Evolutionary conservation across 2,888 invertebrate genomes (phyloP), one percentile per base, ranked within the genome.

Genomic region (Smittia sp.): DNA sequence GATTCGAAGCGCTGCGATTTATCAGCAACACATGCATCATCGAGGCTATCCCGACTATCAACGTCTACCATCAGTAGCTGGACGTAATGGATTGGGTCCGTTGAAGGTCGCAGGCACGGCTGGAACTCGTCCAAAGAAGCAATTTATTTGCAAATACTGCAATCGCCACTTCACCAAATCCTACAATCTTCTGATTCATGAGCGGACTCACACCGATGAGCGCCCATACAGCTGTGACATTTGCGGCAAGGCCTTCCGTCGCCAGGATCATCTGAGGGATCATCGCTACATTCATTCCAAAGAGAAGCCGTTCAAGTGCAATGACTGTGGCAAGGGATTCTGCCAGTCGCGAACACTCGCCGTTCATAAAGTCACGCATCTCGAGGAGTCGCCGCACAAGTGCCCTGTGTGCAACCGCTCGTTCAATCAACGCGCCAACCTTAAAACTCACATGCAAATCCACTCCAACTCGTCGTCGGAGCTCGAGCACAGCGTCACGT

Each of bases 111-210:
- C 85, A 1, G 84, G 85, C 67, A 84, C 83, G 1, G 86, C 85
- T 67, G 86, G 88, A 77, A 85, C 84, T 38, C 84, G 90, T 76
- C 90, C 90, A 65, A 90, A 90, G 81, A 90, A 90, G 77, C 90
- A 98, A 84, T 98, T 96, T 84, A 97, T 98, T 80, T 98, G 98
- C 87, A 94, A 96, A 84, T 98, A 92, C 84, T 98, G 98, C 85
- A 92, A 94, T 80, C 88, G 98, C 41, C 95, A 97, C 80, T 98
- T 98, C 84, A 98, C 97, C 76, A 98, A 98, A 83, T 95, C 96
- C 67, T 98, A 98, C 86, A 98, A 98, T 83, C 86, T 98, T 78
- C 87, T 98, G 79, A 98, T 98, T 78, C 98, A 98, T 82, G 98
- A 97, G 81, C 87, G 96, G 79, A 98, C 97, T 1, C 98, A 98